Evolutionary conservation across 2,797 vertebrate genomes (phyloP).

Genomic region (Sebastes flavidus): DNA sequence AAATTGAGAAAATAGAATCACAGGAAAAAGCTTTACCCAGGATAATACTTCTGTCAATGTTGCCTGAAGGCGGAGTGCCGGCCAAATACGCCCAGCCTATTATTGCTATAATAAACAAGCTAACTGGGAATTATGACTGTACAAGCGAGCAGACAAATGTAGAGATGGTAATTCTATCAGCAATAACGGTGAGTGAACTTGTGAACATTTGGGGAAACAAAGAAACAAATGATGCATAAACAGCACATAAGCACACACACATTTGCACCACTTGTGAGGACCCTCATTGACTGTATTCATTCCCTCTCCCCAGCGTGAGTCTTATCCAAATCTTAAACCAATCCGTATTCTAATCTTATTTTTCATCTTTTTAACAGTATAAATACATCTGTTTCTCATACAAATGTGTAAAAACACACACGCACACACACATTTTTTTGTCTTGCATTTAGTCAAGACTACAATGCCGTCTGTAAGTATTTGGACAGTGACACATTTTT

Average conservation of each 20-base stretch:
- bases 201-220: slow-evolving; percentile 13
- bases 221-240: slow-evolving; percentile 7
- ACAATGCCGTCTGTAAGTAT: neutral
- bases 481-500: neutral
- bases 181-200: slow-evolving; percentile 13
- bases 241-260: neutral
- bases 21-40: slow-evolving; percentile 2
- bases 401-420: neutral
- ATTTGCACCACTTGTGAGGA: neutral
- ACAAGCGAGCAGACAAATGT: neutral
- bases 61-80: slow-evolving; percentile 22
- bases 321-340: neutral
- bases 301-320: neutral
- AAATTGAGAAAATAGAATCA: neutral
- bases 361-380: neutral
- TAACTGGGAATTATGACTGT: slow-evolving; percentile 21
- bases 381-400: neutral
- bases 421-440: neutral
- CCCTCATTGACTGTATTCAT: neutral
- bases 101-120: slow-evolving; percentile 39
- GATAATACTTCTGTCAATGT: slow-evolving; percentile 23
- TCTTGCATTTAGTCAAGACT: neutral
- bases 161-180: slow-evolving; percentile 19
- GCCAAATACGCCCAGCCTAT: slow-evolving; percentile 14
- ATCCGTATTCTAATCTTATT: neutral